A percentile compares a stretch with the other conserved stretches of the same genome.
Conservation (phyloP, 2,888 invertebrate genomes). For the Pteria penguin region DNA sequence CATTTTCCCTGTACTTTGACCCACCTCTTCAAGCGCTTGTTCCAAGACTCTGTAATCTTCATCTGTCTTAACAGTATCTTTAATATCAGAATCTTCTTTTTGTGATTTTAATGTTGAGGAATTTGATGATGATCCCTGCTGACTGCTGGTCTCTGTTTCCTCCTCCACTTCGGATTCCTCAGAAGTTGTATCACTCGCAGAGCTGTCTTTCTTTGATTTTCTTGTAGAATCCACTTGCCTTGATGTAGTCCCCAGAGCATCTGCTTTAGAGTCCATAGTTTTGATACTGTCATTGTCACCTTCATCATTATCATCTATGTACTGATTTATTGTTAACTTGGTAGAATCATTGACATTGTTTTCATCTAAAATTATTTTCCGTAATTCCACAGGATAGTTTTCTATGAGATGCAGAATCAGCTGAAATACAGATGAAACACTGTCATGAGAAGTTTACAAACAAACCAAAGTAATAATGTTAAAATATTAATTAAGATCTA, state of each 20-base stretch:
- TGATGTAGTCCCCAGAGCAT: not conserved
- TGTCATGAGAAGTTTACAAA: too few species aligned
- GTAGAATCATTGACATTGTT: conserved; percentile 63
- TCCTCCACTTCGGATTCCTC: not conserved
- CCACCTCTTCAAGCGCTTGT: conserved; percentile 28
- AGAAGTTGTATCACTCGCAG: not conserved
- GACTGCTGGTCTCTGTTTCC: not conserved
- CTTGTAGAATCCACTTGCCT: conserved; percentile 1
- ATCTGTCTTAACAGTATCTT: conserved; percentile 32
- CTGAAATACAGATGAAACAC: too few species aligned
- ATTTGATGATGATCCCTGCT: not conserved
- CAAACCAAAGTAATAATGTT: too few species aligned
- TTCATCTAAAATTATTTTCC: conserved; percentile 63
- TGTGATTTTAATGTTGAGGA: conserved; percentile 5
- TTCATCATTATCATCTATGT: conserved; percentile 40
- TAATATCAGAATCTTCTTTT: not conserved
- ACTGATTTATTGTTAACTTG: conserved; percentile 59
- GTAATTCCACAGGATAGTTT: conserved; percentile 63
- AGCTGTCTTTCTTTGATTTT: not conserved
- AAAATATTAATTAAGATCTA: too few species aligned
- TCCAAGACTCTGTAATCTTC: conserved; percentile 34
- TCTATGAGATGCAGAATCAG: conserved; percentile 69
- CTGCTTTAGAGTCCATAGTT: conserved; percentile 10
- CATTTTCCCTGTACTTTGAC: conserved; percentile 24
- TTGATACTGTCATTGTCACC: conserved; percentile 22